Evolutionary conservation across 2,888 invertebrate species (phyloP).

Genomic region (Hirtodrosophila trivittata): DNA sequence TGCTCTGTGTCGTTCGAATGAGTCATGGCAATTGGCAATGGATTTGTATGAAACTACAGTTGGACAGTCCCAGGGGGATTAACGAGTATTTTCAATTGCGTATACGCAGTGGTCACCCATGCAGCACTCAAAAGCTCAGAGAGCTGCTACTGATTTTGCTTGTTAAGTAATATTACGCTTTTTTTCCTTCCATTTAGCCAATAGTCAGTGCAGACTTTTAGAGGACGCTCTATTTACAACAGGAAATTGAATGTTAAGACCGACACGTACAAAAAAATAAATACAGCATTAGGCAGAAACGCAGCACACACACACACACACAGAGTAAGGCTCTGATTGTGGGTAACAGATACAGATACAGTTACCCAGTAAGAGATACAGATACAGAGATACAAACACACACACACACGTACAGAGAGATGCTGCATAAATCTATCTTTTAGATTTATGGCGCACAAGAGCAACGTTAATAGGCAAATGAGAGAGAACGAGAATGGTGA

Average conservation of each 20-base stretch:
- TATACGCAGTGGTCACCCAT: slow-evolving; percentile 55
- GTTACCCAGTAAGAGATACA: slow-evolving; percentile 1
- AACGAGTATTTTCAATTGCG: slow-evolving; percentile 38
- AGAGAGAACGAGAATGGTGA: slow-evolving; percentile 33
- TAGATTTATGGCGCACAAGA: slow-evolving; percentile 68
- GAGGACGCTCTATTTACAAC: slow-evolving; percentile 22
- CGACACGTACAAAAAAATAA: slow-evolving; percentile 46
- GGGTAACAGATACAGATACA: slow-evolving; percentile 23
- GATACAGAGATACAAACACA: slow-evolving; percentile 12
- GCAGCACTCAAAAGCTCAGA: no score
- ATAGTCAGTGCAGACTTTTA: not conserved
- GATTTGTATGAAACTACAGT: slow-evolving; percentile 8
- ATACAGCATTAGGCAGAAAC: slow-evolving; percentile 31
- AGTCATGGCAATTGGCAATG: slow-evolving; percentile 63
- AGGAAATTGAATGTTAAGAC: slow-evolving; percentile 70
- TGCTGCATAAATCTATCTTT: slow-evolving; percentile 68
- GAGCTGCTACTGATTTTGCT: slow-evolving; percentile 14
- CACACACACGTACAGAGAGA: slow-evolving; percentile 26
- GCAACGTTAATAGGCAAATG: slow-evolving; percentile 74
- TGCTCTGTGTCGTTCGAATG: slow-evolving; percentile 59
- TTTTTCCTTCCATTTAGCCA: slow-evolving; percentile 19
- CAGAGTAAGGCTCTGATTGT: slow-evolving; percentile 39
- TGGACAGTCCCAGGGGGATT: slow-evolving; percentile 32
- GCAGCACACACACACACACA: slow-evolving; percentile 1
- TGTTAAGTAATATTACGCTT: slow-evolving; percentile 29